Conservation (phyloP, 1,140 invertebrate genomes). For the Galleria mellonella region DNA sequence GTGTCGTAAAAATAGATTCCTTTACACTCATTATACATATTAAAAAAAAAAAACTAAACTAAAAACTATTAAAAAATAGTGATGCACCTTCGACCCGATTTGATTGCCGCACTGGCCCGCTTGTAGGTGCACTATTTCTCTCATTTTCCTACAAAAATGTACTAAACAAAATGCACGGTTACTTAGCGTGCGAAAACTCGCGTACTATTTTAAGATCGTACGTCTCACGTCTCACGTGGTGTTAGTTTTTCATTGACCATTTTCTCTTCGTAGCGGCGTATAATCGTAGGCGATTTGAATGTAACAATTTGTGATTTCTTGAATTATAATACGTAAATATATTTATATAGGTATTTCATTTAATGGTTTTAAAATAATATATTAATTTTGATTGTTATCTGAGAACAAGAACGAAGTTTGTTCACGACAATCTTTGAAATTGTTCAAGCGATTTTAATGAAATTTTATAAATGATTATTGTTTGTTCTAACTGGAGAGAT, state of each 20-base stretch:
- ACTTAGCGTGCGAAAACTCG: background rate
- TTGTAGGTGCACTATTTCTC: constrained; percentile 96
- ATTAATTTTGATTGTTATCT: no score
- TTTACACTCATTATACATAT: no score
- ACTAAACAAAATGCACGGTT: constrained; percentile 2
- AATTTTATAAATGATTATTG: no score
- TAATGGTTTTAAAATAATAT: no score
- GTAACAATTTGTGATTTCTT: no score
- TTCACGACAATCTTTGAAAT: no score
- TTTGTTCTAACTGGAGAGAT: no score
- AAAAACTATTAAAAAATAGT: constrained; percentile 5
- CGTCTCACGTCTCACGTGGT: constrained; percentile 4
- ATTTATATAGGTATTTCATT: no score
- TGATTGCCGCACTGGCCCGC: constrained; percentile 96
- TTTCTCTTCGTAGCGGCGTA: background rate
- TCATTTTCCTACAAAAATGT: constrained; percentile 78
- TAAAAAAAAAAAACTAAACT: constrained; percentile 6
- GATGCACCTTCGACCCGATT: constrained; percentile 92
- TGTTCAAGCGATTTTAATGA: no score
- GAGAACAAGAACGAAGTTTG: no score
- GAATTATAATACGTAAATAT: no score
- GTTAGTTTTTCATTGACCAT: background rate
- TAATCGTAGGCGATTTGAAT: no score
- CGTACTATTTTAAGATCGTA: constrained; percentile 7
- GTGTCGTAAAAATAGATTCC: constrained; percentile 21